Evolutionary conservation across 2,797 vertebrate species (phyloP).

Genomic region (Clarias laeviceps): DNA sequence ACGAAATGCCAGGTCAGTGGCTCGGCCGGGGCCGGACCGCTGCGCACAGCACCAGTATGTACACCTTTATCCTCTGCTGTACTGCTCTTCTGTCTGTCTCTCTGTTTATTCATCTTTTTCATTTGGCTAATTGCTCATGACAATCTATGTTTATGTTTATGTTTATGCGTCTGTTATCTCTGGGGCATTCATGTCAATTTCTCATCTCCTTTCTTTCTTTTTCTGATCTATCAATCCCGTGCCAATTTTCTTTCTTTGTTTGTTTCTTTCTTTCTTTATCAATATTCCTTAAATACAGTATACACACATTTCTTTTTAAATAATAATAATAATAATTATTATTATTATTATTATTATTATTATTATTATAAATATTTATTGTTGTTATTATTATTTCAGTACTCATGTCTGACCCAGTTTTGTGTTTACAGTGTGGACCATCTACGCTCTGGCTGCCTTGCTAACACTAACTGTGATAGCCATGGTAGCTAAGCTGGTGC

Average conservation of each 20-base stretch:
- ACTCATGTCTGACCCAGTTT: neutral
- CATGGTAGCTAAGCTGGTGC: slow-evolving; percentile 89
- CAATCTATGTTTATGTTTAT: no score
- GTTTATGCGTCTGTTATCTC: no score
- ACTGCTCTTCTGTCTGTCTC: no score
- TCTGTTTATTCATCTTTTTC: no score
- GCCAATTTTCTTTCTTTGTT: no score
- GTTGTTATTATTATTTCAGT: neutral
- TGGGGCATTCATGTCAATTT: no score
- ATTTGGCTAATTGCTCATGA: no score
- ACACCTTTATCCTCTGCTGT: slow-evolving; percentile 32
- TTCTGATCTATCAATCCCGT: no score
- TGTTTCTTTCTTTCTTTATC: no score
- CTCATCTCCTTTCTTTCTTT: no score
- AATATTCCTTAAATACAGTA: neutral
- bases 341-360: neutral
- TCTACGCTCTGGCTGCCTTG: slow-evolving; percentile 89
- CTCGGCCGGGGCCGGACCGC: slow-evolving; percentile 71
- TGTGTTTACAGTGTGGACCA: slow-evolving; percentile 86
- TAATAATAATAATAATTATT: neutral
- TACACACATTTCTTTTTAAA: neutral
- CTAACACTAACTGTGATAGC: slow-evolving; percentile 89
- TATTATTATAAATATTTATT: no score
- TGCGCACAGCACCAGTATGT: slow-evolving; percentile 75
- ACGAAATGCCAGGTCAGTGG: slow-evolving; percentile 91